These are phyloP conservation scores for Scylla paramamosain DNA, from an alignment of 1,140 invertebrate species.

Conservation along the genomic window DNA sequence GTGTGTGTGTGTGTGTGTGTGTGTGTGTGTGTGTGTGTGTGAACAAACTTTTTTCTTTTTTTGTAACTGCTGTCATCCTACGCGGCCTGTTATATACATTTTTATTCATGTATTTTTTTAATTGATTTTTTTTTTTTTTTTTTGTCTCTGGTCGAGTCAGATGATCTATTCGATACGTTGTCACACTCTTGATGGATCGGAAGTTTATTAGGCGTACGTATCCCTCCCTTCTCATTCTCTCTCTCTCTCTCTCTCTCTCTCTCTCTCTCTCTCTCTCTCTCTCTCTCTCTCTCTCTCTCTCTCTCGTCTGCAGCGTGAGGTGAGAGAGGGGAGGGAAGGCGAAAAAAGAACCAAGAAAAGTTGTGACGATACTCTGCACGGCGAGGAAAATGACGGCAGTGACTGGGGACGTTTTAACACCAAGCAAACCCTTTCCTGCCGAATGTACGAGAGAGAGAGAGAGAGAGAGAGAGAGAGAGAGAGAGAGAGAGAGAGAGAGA, in stretches of 20 bases:
- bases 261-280: slow-evolving; percentile 19
- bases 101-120: no score
- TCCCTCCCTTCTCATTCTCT: not conserved
- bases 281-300: slow-evolving; percentile 14
- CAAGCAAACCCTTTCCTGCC: not conserved
- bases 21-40: no score
- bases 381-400: not conserved
- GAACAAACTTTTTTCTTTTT: no score
- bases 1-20: no score
- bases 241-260: slow-evolving; percentile 20
- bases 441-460: not conserved
- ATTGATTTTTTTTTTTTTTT: no score
- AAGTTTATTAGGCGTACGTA: no score
- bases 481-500: no score
- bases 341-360: not conserved
- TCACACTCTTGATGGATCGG: no score
- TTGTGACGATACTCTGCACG: not conserved
- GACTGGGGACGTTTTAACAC: not conserved
- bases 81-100: no score
- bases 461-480: not conserved
- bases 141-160: no score
- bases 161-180: no score
- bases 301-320: not conserved
- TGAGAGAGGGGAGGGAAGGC: not conserved
- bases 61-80: no score